Evolutionary conservation across 2,113 vertebrate genomes (phyloP).

Genomic region (Pelecanoides urinatrix): DNA sequence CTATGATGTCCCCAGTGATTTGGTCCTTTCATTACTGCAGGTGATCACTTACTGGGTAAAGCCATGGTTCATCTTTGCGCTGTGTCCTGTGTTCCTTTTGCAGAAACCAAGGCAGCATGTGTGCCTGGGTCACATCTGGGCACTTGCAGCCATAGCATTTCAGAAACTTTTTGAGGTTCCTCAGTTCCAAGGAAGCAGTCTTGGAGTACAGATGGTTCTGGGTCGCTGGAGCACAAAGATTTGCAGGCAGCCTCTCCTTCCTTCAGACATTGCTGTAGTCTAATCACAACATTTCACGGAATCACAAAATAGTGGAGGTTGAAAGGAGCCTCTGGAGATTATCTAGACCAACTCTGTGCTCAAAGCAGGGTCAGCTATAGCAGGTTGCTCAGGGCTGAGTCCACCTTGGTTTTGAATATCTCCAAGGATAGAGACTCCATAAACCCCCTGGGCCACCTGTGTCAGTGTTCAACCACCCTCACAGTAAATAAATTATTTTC

Average conservation of each 20-base stretch:
- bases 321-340: neutral
- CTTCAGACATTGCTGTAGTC: neutral
- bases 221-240: neutral
- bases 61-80: neutral
- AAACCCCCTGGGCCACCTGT: neutral
- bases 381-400: neutral
- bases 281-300: neutral
- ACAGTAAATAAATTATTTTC: neutral
- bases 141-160: neutral
- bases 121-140: neutral
- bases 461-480: neutral
- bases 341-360: neutral
- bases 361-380: neutral
- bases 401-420: neutral
- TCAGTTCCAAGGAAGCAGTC: neutral
- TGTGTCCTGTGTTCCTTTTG: neutral
- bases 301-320: neutral
- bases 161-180: neutral
- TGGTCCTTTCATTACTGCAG: neutral
- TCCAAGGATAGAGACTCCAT: neutral
- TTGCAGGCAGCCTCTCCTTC: neutral
- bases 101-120: neutral
- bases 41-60: neutral
- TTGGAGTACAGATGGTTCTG: neutral
- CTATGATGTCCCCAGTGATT: neutral